phyloP scores from a whole-genome alignment of 2,888 invertebrate species.

The Craniophora ligustri region DNA sequence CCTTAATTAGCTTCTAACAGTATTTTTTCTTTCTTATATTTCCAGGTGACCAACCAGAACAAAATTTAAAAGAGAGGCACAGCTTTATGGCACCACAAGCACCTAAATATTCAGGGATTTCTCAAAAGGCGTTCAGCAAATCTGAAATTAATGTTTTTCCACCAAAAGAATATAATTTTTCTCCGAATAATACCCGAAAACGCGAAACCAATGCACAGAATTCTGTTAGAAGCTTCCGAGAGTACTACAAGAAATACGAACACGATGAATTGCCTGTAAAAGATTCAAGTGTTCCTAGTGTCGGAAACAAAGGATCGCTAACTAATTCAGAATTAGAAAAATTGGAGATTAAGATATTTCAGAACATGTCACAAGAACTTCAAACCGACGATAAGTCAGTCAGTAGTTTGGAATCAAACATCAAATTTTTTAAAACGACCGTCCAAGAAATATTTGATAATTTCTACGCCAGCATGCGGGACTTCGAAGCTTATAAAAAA shows the following conservation, averaged over 20 bases:
- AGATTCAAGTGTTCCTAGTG: conserved; percentile 57
- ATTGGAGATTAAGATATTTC: conserved; percentile 70
- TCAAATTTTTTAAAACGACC: conserved; percentile 76
- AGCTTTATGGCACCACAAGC: conserved; percentile 53
- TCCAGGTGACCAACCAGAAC: conserved; percentile 35
- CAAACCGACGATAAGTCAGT: conserved; percentile 65
- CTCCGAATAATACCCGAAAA: background rate
- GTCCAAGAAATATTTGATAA: conserved; percentile 79
- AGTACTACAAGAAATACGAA: conserved; percentile 76
- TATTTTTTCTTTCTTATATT: background rate
- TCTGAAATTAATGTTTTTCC: conserved; percentile 55
- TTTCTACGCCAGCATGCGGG: conserved; percentile 73
- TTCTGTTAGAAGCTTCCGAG: conserved; percentile 43
- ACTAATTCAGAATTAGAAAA: conserved; percentile 74
- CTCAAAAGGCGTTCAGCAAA: conserved; percentile 52
- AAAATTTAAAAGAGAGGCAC: conserved; percentile 50
- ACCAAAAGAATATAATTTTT: conserved; percentile 1
- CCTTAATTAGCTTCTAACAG: too few species aligned
- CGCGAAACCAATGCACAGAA: conserved; percentile 4
- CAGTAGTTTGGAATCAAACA: conserved; percentile 72
- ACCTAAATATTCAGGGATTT: conserved; percentile 32
- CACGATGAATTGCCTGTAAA: conserved; percentile 75
- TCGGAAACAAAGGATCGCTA: conserved; percentile 55
- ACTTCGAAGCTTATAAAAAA: conserved; percentile 76
- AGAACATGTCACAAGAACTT: conserved; percentile 71